phyloP scores from a whole-genome alignment of 2,888 invertebrate genomes.

The Gisinianus flammeolus region DNA sequence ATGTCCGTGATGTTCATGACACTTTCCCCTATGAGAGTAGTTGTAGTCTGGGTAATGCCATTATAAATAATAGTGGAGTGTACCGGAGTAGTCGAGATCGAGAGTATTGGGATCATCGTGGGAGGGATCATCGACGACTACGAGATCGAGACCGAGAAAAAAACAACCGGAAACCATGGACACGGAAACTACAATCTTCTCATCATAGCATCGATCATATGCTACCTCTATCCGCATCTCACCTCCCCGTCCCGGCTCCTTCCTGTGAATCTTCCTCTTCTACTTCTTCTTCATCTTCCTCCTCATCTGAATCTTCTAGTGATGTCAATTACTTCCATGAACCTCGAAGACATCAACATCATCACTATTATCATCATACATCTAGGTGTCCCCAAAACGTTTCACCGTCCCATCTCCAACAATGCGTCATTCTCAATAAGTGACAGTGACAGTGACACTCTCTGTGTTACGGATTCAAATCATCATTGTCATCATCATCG shows the following conservation, averaged over 20 bases:
- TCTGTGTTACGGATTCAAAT: too few relatives aligned
- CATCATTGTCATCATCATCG: too few relatives aligned
- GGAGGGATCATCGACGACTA: too few relatives aligned
- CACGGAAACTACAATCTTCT: not conserved
- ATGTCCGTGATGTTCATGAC: conserved; percentile 30
- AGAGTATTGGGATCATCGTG: not conserved
- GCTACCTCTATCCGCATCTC: not conserved
- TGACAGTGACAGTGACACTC: too few relatives aligned
- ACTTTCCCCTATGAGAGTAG: conserved; percentile 5
- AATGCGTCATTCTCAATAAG: conserved; percentile 31
- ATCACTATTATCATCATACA: conserved; percentile 29
- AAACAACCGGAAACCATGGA: not conserved
- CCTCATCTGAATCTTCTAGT: conserved; percentile 11
- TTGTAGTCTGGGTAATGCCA: not conserved
- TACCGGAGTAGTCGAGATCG: not conserved
- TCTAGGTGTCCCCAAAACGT: conserved; percentile 19
- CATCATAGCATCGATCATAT: not conserved
- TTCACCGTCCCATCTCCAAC: conserved; percentile 21
- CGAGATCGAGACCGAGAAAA: not conserved
- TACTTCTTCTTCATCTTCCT: conserved; percentile 29
- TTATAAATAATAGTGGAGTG: not conserved
- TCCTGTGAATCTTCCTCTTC: conserved; percentile 33
- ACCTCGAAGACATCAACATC: conserved; percentile 30
- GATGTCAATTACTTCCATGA: conserved; percentile 21
- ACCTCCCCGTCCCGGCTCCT: conserved; percentile 35